Conservation (phyloP, 2,888 invertebrate species). For the Drosophila mettleri region DNA sequence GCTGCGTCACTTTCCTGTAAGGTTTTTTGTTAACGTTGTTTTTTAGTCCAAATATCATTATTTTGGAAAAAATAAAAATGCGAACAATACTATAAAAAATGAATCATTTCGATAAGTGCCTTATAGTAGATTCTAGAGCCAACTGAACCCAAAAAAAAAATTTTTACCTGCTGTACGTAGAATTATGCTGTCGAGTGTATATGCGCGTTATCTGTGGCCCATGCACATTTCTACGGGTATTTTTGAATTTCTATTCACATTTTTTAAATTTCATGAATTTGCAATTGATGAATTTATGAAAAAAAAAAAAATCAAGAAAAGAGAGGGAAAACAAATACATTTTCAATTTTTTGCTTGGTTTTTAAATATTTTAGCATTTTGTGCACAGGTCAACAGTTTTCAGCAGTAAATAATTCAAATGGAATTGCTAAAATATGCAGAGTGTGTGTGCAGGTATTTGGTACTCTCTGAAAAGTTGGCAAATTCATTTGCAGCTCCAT, state of each 20-base stretch:
- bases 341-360: slow-evolving; percentile 11
- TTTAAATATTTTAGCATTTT: slow-evolving; percentile 29
- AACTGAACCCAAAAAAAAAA: too few relatives aligned
- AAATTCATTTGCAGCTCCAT: slow-evolving; percentile 59
- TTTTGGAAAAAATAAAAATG: too few relatives aligned
- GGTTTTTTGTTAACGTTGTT: too few relatives aligned
- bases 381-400: slow-evolving; percentile 31
- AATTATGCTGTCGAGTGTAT: too few relatives aligned
- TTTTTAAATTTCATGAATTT: not conserved
- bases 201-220: not conserved
- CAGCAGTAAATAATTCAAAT: slow-evolving; percentile 67
- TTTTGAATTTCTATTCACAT: not conserved
- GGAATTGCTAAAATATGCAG: slow-evolving; percentile 58
- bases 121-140: too few relatives aligned
- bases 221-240: not conserved
- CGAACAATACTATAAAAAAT: too few relatives aligned
- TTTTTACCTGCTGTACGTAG: too few relatives aligned
- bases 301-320: not conserved
- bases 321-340: not conserved
- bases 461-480: slow-evolving; percentile 29
- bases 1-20: too few relatives aligned
- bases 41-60: too few relatives aligned
- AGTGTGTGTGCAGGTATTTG: slow-evolving; percentile 41
- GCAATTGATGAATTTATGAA: slow-evolving; percentile 11
- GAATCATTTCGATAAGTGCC: too few relatives aligned